A percentile compares a stretch with the other conserved stretches of the same genome.
Evolutionary conservation across 2,113 vertebrate species (phyloP).

Genomic region (Puma concolor): DNA sequence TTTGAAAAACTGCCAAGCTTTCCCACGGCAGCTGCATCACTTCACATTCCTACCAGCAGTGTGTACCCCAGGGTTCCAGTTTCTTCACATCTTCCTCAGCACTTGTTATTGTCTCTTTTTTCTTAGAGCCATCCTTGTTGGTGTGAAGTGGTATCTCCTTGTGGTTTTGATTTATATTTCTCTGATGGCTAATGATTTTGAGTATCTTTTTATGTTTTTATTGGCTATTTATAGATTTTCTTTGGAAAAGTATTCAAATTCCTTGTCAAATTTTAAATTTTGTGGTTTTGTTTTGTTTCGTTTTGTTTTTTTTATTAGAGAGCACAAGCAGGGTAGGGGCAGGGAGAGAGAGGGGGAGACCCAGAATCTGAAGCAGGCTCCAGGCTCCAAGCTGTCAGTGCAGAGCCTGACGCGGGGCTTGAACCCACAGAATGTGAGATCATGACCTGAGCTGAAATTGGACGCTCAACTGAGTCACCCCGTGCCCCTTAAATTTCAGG

Average conservation of each 20-base stretch:
- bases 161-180: neutral
- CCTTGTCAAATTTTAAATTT: neutral
- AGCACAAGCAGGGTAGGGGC: no score
- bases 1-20: slow-evolving; percentile 33
- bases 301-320: no score
- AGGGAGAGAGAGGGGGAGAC: no score
- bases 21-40: neutral
- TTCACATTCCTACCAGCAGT: neutral
- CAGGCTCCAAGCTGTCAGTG: no score
- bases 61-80: neutral
- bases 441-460: no score
- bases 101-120: slow-evolving; percentile 8
- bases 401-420: no score
- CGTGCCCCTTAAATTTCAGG: no score
- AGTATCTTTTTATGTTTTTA: slow-evolving; percentile 20
- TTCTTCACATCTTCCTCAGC: neutral
- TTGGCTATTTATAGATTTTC: neutral
- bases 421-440: no score
- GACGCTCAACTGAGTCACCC: no score
- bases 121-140: neutral
- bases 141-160: neutral
- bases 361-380: no score
- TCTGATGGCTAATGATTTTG: neutral
- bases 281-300: neutral
- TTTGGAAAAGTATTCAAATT: slow-evolving; percentile 4